Percentiles rank a stretch among this genome's conserved stretches.
Conservation (phyloP, 2,888 invertebrate genomes). For the Tetragonula carbonaria region DNA sequence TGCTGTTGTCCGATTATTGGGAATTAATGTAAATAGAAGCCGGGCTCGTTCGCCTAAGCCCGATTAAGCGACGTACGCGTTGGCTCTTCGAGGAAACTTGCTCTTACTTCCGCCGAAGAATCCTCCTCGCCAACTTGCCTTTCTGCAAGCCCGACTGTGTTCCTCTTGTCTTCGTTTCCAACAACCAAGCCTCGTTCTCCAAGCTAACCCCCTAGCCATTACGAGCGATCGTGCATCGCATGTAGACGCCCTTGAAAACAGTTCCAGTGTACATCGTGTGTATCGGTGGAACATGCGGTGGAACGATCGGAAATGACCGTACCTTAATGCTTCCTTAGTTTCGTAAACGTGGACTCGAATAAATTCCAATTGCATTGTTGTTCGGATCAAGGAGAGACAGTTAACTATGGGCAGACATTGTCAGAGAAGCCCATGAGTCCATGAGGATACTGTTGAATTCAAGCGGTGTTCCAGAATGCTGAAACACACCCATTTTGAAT, state of each 20-base stretch:
- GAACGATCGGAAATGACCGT: constrained; percentile 32
- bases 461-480: too few species aligned
- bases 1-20: constrained; percentile 75
- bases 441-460: too few species aligned
- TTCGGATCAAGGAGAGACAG: neutral
- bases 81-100: constrained; percentile 60
- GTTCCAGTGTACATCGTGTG: constrained; percentile 30
- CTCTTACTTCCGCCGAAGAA: constrained; percentile 45
- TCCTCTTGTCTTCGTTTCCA: constrained; percentile 37
- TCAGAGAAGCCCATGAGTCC: neutral
- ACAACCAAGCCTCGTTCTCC: constrained; percentile 24
- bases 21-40: constrained; percentile 78
- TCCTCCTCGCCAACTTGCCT: constrained; percentile 12
- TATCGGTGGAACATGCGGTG: constrained; percentile 32
- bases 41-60: constrained; percentile 67
- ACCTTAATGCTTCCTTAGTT: constrained; percentile 32
- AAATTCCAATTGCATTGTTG: constrained; percentile 41
- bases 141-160: constrained; percentile 14
- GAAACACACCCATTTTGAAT: too few species aligned
- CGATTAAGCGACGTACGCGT: constrained; percentile 66
- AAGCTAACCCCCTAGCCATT: constrained; percentile 50
- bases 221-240: constrained; percentile 66
- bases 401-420: constrained; percentile 11
- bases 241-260: constrained; percentile 50
- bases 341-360: constrained; percentile 12